These are phyloP conservation scores for Corynorhinus townsendii DNA, from an alignment of 2,113 vertebrate species.

Conservation along the genomic window DNA sequence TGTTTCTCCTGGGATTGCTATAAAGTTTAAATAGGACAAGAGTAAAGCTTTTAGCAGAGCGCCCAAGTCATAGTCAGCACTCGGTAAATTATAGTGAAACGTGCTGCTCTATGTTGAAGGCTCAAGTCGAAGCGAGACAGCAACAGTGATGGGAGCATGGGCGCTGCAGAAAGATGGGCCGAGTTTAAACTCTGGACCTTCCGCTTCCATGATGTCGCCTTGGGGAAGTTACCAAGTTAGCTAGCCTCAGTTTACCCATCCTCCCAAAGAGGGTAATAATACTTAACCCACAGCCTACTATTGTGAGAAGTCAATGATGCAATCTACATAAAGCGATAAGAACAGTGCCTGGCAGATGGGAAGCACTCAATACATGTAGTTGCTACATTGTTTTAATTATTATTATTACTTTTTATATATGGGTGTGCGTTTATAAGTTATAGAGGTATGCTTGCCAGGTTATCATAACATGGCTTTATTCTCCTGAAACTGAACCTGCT, in stretches of 20 bases:
- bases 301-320: neutral
- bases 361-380: neutral
- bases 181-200: neutral
- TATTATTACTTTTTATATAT: neutral
- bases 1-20: neutral
- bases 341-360: neutral
- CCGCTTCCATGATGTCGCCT: neutral
- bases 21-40: neutral
- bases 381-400: neutral
- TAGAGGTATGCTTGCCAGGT: neutral
- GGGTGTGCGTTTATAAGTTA: neutral
- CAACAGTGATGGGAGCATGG: fast-evolving
- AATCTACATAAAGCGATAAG: neutral
- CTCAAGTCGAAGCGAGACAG: neutral
- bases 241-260: neutral
- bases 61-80: neutral
- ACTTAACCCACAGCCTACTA: neutral
- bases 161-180: neutral
- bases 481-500: neutral
- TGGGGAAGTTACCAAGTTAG: neutral
- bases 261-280: neutral
- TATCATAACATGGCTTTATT: neutral
- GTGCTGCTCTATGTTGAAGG: neutral
- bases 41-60: neutral
- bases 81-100: neutral